Percentiles rank a stretch among this genome's conserved stretches.
Conservation (phyloP, 2,113 vertebrate species). For the Phoxinus phoxinus region DNA sequence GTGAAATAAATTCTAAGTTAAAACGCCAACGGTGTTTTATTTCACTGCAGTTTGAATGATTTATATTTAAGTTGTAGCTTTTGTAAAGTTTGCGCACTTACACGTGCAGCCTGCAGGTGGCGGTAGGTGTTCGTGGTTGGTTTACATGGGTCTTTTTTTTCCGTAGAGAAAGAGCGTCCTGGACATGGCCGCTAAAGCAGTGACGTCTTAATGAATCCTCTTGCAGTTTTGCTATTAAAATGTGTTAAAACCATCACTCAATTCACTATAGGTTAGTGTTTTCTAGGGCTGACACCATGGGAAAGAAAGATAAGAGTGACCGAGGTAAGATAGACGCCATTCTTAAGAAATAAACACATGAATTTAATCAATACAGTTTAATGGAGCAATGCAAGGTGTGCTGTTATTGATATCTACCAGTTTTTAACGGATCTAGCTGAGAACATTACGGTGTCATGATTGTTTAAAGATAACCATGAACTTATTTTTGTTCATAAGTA, state of each 20-base stretch:
- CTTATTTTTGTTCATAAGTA: neutral
- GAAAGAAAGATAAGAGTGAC: slow-evolving; percentile 75
- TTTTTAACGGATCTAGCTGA: neutral
- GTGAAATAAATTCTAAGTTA: neutral
- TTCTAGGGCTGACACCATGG: slow-evolving; percentile 61
- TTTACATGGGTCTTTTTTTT: neutral
- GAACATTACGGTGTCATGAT: neutral
- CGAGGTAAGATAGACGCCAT: slow-evolving; percentile 66
- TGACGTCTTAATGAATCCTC: too few relatives aligned
- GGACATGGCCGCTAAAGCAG: neutral
- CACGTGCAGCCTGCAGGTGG: neutral
- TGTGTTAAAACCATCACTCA: neutral
- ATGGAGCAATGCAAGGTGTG: neutral
- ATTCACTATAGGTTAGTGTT: neutral
- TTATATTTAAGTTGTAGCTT: too few relatives aligned
- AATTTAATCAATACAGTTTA: neutral
- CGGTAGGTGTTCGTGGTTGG: neutral
- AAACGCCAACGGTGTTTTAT: neutral
- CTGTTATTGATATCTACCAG: neutral
- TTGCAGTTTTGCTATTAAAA: neutral
- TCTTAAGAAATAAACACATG: neutral
- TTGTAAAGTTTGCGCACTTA: neutral
- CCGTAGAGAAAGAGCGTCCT: neutral
- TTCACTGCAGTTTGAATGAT: neutral
- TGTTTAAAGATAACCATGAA: neutral